A percentile compares a stretch with the other conserved stretches of the same genome.
phyloP scores from a whole-genome alignment of 1,140 invertebrate species.

The Orchestia grillus region DNA sequence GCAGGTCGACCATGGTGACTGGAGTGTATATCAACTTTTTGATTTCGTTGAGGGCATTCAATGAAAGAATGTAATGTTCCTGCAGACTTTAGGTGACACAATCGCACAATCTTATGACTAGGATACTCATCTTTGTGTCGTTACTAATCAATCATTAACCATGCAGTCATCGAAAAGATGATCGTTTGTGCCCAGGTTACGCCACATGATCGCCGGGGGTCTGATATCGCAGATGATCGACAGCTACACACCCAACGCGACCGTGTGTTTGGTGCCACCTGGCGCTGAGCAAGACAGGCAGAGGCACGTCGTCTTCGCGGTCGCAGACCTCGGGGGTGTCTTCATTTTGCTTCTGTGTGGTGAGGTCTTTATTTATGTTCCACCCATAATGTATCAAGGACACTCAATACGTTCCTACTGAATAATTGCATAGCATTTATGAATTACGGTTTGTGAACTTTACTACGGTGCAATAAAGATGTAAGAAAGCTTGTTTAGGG shows the following conservation, averaged over 20 bases:
- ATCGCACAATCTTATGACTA: neutral
- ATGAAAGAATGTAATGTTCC: too few species aligned
- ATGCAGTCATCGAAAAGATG: neutral
- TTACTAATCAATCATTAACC: neutral
- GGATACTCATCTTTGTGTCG: neutral
- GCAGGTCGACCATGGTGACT: too few species aligned
- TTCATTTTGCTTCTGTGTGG: slow-evolving; percentile 1
- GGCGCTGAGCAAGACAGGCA: neutral
- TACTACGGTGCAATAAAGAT: too few species aligned
- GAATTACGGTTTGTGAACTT: too few species aligned
- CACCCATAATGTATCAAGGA: neutral
- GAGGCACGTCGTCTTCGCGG: neutral
- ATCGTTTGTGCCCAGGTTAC: neutral
- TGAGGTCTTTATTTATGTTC: neutral
- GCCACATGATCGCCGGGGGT: slow-evolving; percentile 2
- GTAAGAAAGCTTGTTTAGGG: too few species aligned
- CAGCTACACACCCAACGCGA: neutral
- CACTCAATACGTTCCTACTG: too few species aligned
- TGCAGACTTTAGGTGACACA: too few species aligned
- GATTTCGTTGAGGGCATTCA: too few species aligned
- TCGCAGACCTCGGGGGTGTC: slow-evolving; percentile 3
- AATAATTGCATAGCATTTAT: too few species aligned
- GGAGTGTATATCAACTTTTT: too few species aligned
- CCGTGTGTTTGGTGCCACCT: neutral
- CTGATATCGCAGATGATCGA: neutral